Conservation (phyloP, 2,888 invertebrate genomes). For the Aporophyla nigra region DNA sequence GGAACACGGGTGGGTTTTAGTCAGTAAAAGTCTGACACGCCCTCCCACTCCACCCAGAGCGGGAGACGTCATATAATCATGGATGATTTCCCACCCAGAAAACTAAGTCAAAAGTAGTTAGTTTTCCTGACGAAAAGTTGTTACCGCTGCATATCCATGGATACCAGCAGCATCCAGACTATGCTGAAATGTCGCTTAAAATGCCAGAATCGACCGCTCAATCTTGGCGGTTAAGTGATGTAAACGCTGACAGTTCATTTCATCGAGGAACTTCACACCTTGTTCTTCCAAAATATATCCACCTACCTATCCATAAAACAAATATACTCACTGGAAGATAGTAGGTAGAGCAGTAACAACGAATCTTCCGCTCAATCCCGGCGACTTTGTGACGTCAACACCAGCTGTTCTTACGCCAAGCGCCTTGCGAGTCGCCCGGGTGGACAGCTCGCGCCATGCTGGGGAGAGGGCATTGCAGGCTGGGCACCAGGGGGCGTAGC, state of each 20-base stretch:
- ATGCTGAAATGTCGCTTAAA: not conserved
- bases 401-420: constrained; percentile 96
- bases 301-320: too few species aligned
- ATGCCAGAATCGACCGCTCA: too few species aligned
- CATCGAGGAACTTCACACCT: too few species aligned
- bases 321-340: constrained; percentile 96
- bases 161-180: not conserved
- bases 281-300: too few species aligned
- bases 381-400: constrained; percentile 98
- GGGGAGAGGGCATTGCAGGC: constrained; percentile 97
- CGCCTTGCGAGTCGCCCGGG: constrained; percentile 79
- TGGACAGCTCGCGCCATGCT: constrained; percentile 97
- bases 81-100: too few species aligned
- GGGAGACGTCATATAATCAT: too few species aligned
- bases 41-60: too few species aligned
- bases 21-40: too few species aligned
- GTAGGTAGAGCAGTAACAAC: constrained; percentile 99
- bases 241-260: too few species aligned
- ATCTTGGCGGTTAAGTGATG: too few species aligned
- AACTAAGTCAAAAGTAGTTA: not conserved
- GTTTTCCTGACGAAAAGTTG: not conserved
- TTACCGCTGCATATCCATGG: not conserved
- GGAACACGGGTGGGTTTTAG: too few species aligned
- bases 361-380: constrained; percentile 98
- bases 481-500: constrained; percentile 99